Evolutionary conservation across 2,113 vertebrate genomes (phyloP).

Genomic region (Tiliqua scincoides): DNA sequence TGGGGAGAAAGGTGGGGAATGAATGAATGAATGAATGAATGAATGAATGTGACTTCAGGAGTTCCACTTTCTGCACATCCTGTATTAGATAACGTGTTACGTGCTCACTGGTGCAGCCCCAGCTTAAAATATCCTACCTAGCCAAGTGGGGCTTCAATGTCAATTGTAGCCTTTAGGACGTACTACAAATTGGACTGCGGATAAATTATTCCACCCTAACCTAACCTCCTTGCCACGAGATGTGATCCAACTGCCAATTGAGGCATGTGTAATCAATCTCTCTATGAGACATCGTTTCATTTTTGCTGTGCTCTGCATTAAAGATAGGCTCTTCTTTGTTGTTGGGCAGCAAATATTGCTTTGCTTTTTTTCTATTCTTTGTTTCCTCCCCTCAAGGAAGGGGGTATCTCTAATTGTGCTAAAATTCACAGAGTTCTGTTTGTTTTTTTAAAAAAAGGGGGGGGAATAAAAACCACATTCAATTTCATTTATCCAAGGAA

Average conservation of each 20-base stretch:
- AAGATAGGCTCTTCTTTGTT: conserved; percentile 28
- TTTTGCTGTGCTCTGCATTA: conserved; percentile 55
- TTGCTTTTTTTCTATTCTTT: conserved; percentile 45
- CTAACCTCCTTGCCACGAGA: conserved; percentile 52
- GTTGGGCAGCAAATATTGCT: conserved; percentile 51
- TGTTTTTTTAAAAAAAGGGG: not conserved
- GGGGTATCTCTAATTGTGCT: not conserved
- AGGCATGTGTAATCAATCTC: conserved; percentile 58
- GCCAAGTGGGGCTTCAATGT: conserved; percentile 8
- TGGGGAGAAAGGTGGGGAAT: too few species aligned
- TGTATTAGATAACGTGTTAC: not conserved
- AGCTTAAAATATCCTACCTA: not conserved
- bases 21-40: too few species aligned
- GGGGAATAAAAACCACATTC: conserved; percentile 61
- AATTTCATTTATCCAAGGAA: conserved; percentile 54
- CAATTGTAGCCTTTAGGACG: conserved; percentile 7
- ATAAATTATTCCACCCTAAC: conserved; percentile 57
- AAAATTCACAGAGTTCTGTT: not conserved
- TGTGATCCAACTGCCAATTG: conserved; percentile 57
- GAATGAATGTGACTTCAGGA: not conserved
- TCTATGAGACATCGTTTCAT: conserved; percentile 46
- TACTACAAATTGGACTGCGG: conserved; percentile 11
- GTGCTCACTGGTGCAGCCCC: not conserved
- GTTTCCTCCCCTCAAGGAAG: conserved; percentile 20
- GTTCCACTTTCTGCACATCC: not conserved